Conservation (phyloP, 2,797 vertebrate species). For the Centroberyx gerrardi region DNA sequence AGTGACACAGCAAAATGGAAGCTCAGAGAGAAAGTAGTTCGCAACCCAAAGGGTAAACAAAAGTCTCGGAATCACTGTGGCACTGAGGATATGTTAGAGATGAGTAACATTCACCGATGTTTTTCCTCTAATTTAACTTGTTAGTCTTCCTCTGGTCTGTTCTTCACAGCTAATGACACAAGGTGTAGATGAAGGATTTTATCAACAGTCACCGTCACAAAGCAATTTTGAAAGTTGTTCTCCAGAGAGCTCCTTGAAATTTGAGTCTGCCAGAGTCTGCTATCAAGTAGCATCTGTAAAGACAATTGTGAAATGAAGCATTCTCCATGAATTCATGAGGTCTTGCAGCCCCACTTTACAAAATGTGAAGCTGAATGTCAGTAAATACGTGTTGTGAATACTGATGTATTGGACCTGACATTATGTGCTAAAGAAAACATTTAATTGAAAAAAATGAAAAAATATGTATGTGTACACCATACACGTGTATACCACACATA, state of each 20-base stretch:
- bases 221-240: slow-evolving; percentile 52
- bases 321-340: no score
- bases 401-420: slow-evolving; percentile 5
- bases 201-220: slow-evolving; percentile 36
- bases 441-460: no score
- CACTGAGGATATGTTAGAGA: slow-evolving; percentile 28
- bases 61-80: slow-evolving; percentile 31
- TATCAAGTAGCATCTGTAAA: slow-evolving; percentile 24
- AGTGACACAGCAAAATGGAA: slow-evolving; percentile 12
- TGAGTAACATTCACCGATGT: slow-evolving; percentile 37
- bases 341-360: slow-evolving; percentile 3
- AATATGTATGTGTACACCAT: no score
- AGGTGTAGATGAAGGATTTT: slow-evolving; percentile 43
- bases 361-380: no score
- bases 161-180: slow-evolving; percentile 47
- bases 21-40: slow-evolving; percentile 3
- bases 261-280: slow-evolving; percentile 44
- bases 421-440: slow-evolving; percentile 28
- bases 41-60: slow-evolving; percentile 19
- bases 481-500: no score
- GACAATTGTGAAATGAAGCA: slow-evolving; percentile 19
- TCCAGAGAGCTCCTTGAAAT: slow-evolving; percentile 29
- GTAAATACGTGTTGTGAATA: slow-evolving; percentile 15
- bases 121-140: slow-evolving; percentile 35
- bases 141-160: slow-evolving; percentile 19